Conservation (phyloP, 2,113 vertebrate species). For the Pontoporia blainvillei region DNA sequence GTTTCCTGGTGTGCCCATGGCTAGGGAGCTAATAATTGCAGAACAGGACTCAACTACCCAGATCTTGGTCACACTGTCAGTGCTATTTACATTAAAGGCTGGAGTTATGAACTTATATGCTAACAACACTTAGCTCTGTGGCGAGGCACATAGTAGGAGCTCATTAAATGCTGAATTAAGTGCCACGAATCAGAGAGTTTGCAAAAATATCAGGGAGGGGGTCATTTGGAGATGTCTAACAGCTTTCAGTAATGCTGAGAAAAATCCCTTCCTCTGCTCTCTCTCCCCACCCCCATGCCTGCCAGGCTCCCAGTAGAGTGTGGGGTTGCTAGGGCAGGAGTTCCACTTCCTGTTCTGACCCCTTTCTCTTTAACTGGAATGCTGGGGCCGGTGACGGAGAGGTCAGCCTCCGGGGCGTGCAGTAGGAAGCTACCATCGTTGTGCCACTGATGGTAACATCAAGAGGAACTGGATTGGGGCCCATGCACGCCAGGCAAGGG, state of each 20-base stretch:
- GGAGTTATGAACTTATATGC: neutral
- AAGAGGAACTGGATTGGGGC: conserved; percentile 6
- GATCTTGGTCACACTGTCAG: neutral
- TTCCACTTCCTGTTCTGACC: neutral
- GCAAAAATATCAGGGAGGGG: neutral
- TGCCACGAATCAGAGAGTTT: neutral
- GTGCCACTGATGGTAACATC: neutral
- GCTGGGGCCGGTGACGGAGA: neutral
- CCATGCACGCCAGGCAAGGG: neutral
- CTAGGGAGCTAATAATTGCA: neutral
- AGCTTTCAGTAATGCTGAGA: neutral
- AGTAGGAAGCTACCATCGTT: neutral
- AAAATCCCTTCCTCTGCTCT: neutral
- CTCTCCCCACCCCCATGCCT: neutral
- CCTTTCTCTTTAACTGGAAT: conserved; percentile 53
- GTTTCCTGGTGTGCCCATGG: neutral
- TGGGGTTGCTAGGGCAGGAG: neutral
- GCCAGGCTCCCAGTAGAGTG: neutral
- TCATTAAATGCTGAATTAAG: neutral
- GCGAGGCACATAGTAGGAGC: neutral
- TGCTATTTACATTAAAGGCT: neutral
- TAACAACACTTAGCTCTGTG: too few species aligned
- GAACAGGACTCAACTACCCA: neutral
- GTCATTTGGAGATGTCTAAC: neutral
- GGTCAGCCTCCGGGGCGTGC: neutral